Evolutionary conservation across 2,797 vertebrate species (phyloP), one percentile per base, ranked within the genome.

Genomic region (Benthosema pterotum): DNA sequence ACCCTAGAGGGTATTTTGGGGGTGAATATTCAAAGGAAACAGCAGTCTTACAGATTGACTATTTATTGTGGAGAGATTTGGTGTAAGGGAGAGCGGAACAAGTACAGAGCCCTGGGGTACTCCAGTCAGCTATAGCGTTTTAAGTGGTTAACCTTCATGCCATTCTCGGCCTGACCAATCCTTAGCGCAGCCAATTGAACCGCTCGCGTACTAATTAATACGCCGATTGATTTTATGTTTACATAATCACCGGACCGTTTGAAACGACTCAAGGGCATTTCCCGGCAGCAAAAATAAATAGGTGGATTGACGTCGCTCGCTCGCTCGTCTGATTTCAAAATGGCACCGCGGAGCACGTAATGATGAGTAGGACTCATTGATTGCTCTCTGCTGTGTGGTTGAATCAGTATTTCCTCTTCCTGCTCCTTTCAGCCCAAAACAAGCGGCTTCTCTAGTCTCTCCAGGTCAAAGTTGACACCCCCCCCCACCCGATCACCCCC

Each of bases 391-490:
- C 63, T 42, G 18, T 32, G 61, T n/a, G 65, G 57, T 14, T 50
- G 32, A 38, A 38, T 38, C 32, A 38, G 8, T 72, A 62, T 6
- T 51, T 73, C 68, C 63, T 47, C 67, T 86, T 89, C 79, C 86
- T 82, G 57, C 81, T 85, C 75, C 81, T 83, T 72, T 74, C 66
- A 74, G 79, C 79, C 79, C 69, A 52, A n/a, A n/a, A 64, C 72
- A 69, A 62, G 79, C 81, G 57, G 79, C 82, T 71, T 58, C 72
- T 75, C n/a, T n/a, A n/a, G n/a, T n/a, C 71, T 83, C 83, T 86
- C 82, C 85, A 81, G 90, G 88, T 92, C 88, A 90, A 89, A 90
- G 88, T 88, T 90, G 85, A 90, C 42, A 49, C 38, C 42, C 51
- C 42, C 42, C 63, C 75, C 85, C 84, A n/a, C n/a, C n/a, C n/a